Base-by-base conservation (phyloP, 2,797 vertebrate species). In the Micromesistius poutassou region DNA sequence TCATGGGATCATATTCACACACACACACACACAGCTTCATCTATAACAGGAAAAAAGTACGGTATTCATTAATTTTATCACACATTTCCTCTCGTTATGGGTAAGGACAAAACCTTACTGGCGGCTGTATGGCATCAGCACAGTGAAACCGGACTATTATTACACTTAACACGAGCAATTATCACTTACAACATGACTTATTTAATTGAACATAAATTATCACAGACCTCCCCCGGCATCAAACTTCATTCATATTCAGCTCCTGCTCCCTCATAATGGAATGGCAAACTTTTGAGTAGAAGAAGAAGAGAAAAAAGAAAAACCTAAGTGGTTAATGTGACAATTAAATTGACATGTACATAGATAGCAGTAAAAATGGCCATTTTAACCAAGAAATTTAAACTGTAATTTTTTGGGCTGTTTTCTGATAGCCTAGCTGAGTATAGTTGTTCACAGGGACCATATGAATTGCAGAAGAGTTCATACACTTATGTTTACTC, bases 181-280 rank as follows among this genome's bases (percentile, higher is more conserved):
- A 90, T 89, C 82, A 77, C 85, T 74, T 89, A 88, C 84, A 86
- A 90, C 89, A 88, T 85, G 85, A 91, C 87, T 92, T 89, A 91
- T 91, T 89, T 89, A 89, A 90, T 89, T 84, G 83, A 87, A 89
- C 86, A 90, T 86, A 88, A 90, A 90, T 92, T 88, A 88, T 83
- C 10, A 19, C 38, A 22, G 74, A 25, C 72, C 5, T 89, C 90
- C 89, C 87, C 81, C 7, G 92, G 91, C 88, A 50, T 80, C 42
- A 74, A 25, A 82, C 76, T 84, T 83, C 73, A 75, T 78, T 80
- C 66, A 31, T 80, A 42, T 42, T 42, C 40, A 42, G 14, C 40
- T 42, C 40, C 40, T 42, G 40, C 40, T 42, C 40, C 14, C 40
- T 42, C 40, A 42, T 42, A 42, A 13, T 42, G 40, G 4, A 42